Evolutionary conservation across 2,113 vertebrate species (phyloP).

Genomic region (Tinamus guttatus): DNA sequence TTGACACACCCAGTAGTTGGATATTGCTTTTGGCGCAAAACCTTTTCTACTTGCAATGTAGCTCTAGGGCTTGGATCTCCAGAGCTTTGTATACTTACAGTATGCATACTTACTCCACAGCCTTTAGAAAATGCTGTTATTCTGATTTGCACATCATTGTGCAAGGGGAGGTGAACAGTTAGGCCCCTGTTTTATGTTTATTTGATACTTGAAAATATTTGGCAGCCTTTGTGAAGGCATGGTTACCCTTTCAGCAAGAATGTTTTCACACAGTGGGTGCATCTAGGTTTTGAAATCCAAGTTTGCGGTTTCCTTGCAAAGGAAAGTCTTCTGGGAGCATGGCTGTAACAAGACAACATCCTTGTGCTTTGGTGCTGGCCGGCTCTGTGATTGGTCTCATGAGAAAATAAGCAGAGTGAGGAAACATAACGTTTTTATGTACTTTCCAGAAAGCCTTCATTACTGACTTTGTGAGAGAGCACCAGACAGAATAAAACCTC

Average conservation of each 20-base stretch:
- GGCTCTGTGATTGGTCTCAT: background rate
- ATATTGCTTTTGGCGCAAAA: background rate
- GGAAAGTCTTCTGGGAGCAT: background rate
- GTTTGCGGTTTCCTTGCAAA: background rate
- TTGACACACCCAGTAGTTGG: background rate
- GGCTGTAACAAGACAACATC: rapidly evolving
- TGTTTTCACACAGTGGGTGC: background rate
- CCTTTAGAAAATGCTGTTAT: background rate
- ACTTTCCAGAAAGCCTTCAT: background rate
- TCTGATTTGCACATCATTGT: background rate
- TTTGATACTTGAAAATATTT: background rate
- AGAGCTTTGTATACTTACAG: background rate
- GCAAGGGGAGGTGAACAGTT: background rate
- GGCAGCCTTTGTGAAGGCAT: background rate
- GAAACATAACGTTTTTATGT: background rate
- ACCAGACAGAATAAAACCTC: background rate
- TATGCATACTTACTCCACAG: too few species aligned
- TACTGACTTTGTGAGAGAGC: background rate
- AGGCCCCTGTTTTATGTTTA: background rate
- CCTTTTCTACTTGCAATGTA: background rate
- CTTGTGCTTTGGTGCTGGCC: background rate
- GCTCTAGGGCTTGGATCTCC: background rate
- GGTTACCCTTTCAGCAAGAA: background rate
- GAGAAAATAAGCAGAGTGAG: background rate
- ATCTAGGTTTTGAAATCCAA: background rate